A percentile compares a stretch with the other conserved stretches of the same genome.
Evolutionary conservation across 2,113 vertebrate genomes (phyloP).

Genomic region (Megaceryle torquata): DNA sequence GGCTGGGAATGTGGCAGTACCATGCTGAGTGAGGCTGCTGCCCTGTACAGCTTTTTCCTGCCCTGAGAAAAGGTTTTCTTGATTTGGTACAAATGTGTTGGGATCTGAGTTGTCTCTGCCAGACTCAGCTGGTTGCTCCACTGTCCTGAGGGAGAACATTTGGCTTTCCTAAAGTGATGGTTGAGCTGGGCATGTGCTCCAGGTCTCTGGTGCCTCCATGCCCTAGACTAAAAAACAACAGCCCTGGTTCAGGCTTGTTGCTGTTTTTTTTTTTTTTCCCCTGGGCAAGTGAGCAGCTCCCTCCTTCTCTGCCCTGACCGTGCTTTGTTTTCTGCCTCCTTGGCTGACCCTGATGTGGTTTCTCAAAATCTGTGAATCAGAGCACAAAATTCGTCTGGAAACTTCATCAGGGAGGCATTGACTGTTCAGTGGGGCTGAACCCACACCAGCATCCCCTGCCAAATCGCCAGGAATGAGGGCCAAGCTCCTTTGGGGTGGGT

Average conservation of each 20-base stretch:
- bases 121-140: background rate
- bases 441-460: background rate
- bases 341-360: background rate
- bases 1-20: background rate
- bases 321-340: background rate
- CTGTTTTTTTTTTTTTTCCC: background rate
- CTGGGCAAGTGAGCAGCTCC: accelerated
- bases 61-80: background rate
- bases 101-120: background rate
- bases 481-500: accelerated
- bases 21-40: background rate
- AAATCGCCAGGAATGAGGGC: background rate
- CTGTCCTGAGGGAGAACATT: background rate
- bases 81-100: background rate
- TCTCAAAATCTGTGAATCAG: background rate
- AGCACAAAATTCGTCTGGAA: background rate
- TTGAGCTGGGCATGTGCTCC: accelerated
- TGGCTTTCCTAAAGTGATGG: background rate
- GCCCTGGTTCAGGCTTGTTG: background rate
- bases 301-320: background rate
- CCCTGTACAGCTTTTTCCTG: background rate
- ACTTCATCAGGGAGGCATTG: background rate
- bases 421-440: background rate
- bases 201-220: background rate
- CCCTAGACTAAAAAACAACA: background rate